Conservation (phyloP, 2,888 invertebrate species). For the Spialia ferax region DNA sequence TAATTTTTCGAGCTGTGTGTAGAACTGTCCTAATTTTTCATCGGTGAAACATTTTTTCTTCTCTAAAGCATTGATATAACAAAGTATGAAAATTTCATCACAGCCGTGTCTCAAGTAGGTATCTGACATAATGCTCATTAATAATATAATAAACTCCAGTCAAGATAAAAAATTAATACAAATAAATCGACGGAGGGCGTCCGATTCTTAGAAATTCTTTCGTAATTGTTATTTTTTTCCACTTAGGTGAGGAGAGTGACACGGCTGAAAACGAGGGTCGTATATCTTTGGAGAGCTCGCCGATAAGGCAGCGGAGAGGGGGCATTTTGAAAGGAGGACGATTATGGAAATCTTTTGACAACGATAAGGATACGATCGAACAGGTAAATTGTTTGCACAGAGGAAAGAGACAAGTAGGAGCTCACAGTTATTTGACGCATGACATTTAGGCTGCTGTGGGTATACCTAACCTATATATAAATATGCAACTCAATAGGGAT, state of each 20-base stretch:
- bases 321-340: conserved; percentile 93
- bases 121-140: too few species aligned
- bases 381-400: conserved; percentile 77
- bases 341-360: conserved; percentile 89
- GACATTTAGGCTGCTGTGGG: too few species aligned
- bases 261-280: conserved; percentile 72
- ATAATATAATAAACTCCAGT: not conserved
- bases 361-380: conserved; percentile 76
- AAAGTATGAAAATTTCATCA: too few species aligned
- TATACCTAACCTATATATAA: too few species aligned
- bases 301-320: conserved; percentile 87
- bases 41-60: too few species aligned
- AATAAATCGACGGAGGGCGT: not conserved
- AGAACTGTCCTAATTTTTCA: too few species aligned
- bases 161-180: not conserved
- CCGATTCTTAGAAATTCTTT: not conserved
- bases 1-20: too few species aligned
- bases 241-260: conserved; percentile 74
- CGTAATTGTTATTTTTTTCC: not conserved
- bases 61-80: too few species aligned
- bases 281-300: conserved; percentile 82
- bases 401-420: too few species aligned
- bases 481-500: too few species aligned
- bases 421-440: too few species aligned
- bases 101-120: too few species aligned